phyloP scores from a whole-genome alignment of 2,797 vertebrate genomes.

The Percopsis omiscomaycus region DNA sequence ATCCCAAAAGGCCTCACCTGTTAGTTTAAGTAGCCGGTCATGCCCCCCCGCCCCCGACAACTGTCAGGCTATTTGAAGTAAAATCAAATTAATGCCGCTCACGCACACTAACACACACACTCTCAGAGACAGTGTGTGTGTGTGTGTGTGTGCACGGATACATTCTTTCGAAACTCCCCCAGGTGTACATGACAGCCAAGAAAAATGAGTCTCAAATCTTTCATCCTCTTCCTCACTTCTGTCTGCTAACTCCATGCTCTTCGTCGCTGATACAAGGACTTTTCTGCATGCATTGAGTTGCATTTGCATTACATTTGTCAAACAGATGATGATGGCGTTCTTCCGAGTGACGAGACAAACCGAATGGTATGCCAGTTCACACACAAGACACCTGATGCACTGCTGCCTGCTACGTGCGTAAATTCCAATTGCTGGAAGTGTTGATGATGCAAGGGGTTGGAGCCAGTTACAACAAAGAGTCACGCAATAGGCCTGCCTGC shows the following conservation, averaged over 20 bases:
- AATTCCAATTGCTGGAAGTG: too few relatives aligned
- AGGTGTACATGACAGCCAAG: conserved; percentile 55
- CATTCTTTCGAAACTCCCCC: conserved; percentile 44
- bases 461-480: too few relatives aligned
- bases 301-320: too few relatives aligned
- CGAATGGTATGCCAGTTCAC: too few relatives aligned
- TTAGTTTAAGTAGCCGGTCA: conserved; percentile 41
- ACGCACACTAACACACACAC: conserved; percentile 13
- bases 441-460: too few relatives aligned
- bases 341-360: too few relatives aligned
- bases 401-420: too few relatives aligned
- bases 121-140: too few relatives aligned
- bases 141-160: conserved; percentile 13
- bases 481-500: too few relatives aligned
- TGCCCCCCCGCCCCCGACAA: conserved; percentile 34
- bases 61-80: conserved; percentile 64
- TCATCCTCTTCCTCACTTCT: conserved; percentile 47
- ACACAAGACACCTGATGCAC: too few relatives aligned
- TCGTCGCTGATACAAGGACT: conserved; percentile 25
- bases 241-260: conserved; percentile 33
- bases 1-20: conserved; percentile 31
- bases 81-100: conserved; percentile 65
- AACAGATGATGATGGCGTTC: too few relatives aligned
- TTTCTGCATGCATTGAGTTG: too few relatives aligned
- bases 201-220: conserved; percentile 49